These are phyloP conservation scores for Rhopilema esculentum DNA, from an alignment of 30 jellyfish, hydroid and myxozoan species.

Conservation along the genomic window DNA sequence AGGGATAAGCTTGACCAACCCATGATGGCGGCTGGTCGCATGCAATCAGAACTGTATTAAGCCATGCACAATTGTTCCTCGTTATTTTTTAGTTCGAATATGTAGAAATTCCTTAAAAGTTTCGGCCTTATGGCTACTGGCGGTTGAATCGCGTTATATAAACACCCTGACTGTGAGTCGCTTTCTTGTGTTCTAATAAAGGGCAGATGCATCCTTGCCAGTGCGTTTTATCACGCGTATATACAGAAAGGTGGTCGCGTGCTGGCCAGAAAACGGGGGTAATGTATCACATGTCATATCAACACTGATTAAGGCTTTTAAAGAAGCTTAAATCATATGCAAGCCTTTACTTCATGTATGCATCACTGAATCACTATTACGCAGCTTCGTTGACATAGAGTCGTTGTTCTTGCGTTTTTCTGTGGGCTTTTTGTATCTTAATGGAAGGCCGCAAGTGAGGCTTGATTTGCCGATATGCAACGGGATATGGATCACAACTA, in stretches of 20 bases:
- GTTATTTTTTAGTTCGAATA: background rate
- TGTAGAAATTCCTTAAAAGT: background rate
- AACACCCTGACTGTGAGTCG: background rate
- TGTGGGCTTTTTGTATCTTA: too few species aligned
- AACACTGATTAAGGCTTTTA: background rate
- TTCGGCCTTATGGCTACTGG: background rate
- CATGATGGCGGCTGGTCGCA: background rate
- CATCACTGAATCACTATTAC: background rate
- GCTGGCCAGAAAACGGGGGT: background rate
- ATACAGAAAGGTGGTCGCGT: background rate
- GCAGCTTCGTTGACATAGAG: background rate
- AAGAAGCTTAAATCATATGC: background rate
- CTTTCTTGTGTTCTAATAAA: background rate
- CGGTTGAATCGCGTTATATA: background rate
- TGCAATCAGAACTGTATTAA: background rate
- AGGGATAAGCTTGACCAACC: background rate
- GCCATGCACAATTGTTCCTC: background rate
- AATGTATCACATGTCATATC: background rate
- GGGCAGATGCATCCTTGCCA: background rate
- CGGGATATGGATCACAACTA: too few species aligned
- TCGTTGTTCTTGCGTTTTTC: too few species aligned
- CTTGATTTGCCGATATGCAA: too few species aligned
- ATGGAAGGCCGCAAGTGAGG: too few species aligned
- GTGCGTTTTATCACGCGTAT: background rate
- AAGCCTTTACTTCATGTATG: background rate